Evolutionary conservation across 2,113 vertebrate genomes (phyloP).

Genomic region (Zosterops pallidus): DNA sequence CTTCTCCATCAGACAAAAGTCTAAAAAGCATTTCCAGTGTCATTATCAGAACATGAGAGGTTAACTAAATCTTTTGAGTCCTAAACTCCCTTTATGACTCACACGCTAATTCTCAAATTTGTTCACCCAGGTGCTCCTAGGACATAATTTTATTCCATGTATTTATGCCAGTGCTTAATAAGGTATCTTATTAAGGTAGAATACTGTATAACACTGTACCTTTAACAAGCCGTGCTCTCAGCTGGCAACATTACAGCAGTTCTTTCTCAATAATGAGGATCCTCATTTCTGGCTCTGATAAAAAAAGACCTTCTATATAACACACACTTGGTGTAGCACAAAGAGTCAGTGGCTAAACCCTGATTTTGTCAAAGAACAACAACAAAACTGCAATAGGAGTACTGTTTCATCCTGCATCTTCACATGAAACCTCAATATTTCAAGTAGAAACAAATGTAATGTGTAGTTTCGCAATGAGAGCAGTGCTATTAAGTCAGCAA

Average conservation of each 20-base stretch:
- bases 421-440: neutral
- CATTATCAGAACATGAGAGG: neutral
- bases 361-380: neutral
- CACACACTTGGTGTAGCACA: neutral
- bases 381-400: neutral
- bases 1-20: neutral
- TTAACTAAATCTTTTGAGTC: slow-evolving; percentile 24
- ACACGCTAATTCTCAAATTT: neutral
- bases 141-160: neutral
- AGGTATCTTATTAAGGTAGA: neutral
- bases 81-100: slow-evolving; percentile 15
- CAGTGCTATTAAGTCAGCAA: neutral
- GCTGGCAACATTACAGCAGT: neutral
- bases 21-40: neutral
- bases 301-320: neutral
- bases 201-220: neutral
- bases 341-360: neutral
- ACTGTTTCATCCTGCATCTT: neutral
- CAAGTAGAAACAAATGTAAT: neutral
- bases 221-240: neutral
- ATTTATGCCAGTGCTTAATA: slow-evolving; percentile 2
- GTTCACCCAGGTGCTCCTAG: neutral
- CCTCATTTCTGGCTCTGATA: neutral
- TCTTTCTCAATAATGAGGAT: neutral
- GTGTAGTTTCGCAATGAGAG: neutral